Percentiles rank a stretch among this genome's conserved stretches.
phyloP scores from a whole-genome alignment of 2,797 vertebrate genomes.

The Gambusia yucatana region DNA sequence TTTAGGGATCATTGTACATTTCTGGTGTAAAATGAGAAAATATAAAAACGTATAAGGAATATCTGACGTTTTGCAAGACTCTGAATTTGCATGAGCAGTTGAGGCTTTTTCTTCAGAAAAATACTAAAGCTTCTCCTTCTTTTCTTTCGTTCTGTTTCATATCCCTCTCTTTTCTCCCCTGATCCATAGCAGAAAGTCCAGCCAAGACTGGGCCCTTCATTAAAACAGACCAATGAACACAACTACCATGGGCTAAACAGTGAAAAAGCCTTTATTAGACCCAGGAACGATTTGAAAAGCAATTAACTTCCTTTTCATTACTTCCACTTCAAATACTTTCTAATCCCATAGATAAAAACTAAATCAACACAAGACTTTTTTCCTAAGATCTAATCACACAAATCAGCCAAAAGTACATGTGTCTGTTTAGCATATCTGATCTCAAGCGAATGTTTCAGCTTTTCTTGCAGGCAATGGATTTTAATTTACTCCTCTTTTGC shows the following conservation, averaged over 20 bases:
- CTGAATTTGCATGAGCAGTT: background rate
- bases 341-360: conserved; percentile 56
- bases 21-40: background rate
- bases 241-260: conserved; percentile 8
- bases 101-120: background rate
- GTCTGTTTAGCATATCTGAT: conserved; percentile 57
- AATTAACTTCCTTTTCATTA: conserved; percentile 51
- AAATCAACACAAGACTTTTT: conserved; percentile 46
- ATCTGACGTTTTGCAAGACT: background rate
- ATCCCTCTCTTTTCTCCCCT: background rate
- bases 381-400: conserved; percentile 50
- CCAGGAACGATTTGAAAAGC: conserved; percentile 43
- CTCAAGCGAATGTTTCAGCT: conserved; percentile 43
- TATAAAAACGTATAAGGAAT: background rate
- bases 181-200: conserved; percentile 16
- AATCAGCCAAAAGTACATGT: conserved; percentile 41
- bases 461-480: conserved; percentile 19
- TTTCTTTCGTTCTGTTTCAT: conserved; percentile 1
- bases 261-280: conserved; percentile 31
- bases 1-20: background rate
- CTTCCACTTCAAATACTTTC: conserved; percentile 46
- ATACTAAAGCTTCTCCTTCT: conserved; percentile 1
- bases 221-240: conserved; percentile 34
- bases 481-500: conserved; percentile 19
- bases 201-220: conserved; percentile 20